phyloP scores from a whole-genome alignment of 2,797 vertebrate species.

The Coregonus ussuriensis region DNA sequence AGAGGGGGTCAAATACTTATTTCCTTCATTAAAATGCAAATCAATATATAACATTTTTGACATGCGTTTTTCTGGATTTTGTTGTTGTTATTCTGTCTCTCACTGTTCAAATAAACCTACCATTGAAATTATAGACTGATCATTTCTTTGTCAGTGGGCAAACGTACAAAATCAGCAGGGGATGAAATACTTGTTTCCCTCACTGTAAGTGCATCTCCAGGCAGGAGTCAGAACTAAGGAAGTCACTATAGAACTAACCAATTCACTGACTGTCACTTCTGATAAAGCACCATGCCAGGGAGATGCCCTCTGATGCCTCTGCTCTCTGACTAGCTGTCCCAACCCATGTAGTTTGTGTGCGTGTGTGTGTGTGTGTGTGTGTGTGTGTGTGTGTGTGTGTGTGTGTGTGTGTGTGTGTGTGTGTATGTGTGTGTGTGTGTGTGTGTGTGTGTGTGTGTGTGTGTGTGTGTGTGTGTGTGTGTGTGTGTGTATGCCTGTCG shows the following conservation, averaged over 20 bases:
- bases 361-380: slow-evolving; percentile 1
- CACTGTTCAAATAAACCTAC: too few relatives aligned
- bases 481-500: neutral
- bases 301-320: neutral
- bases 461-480: too few relatives aligned
- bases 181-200: too few relatives aligned
- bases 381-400: neutral
- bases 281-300: neutral
- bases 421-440: neutral
- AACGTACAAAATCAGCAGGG: too few relatives aligned
- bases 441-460: neutral
- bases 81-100: too few relatives aligned
- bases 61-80: too few relatives aligned
- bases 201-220: neutral
- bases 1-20: too few relatives aligned
- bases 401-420: slow-evolving; percentile 2
- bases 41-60: too few relatives aligned
- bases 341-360: neutral
- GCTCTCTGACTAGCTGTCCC: neutral
- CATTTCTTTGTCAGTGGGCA: too few relatives aligned
- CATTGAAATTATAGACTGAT: too few relatives aligned
- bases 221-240: neutral
- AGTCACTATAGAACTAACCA: neutral
- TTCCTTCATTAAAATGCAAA: too few relatives aligned
- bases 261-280: neutral